Evolutionary conservation across 2,888 invertebrate species (phyloP).

Genomic region (Caenorhabditis virilis): DNA sequence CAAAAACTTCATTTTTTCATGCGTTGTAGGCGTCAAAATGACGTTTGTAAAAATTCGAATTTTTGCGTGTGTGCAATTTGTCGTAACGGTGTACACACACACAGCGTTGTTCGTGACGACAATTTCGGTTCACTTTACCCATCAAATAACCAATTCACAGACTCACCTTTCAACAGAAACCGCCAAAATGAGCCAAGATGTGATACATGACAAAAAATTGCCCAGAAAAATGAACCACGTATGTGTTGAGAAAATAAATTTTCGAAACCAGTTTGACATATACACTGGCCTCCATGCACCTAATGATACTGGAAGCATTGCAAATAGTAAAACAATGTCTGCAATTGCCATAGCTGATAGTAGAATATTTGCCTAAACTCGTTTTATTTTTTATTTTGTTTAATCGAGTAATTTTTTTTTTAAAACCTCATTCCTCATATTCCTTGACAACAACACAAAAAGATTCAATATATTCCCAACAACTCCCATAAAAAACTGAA

Average conservation of each 20-base stretch:
- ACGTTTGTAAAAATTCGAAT: too few relatives aligned
- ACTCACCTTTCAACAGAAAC: conserved; percentile 61
- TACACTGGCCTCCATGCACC: conserved; percentile 27
- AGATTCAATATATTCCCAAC: conserved; percentile 60
- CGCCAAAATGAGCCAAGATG: conserved; percentile 60
- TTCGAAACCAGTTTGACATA: conserved; percentile 32
- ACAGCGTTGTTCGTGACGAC: too few relatives aligned
- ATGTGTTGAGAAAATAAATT: conserved; percentile 18
- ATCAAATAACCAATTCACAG: not conserved
- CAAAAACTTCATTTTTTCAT: too few relatives aligned
- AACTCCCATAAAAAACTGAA: conserved; percentile 60
- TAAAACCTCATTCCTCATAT: conserved; percentile 63
- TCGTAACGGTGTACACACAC: too few relatives aligned
- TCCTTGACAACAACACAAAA: conserved; percentile 54
- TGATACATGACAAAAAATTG: conserved; percentile 39
- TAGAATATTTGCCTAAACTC: conserved; percentile 55
- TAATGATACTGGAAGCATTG: conserved; percentile 29
- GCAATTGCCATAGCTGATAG: conserved; percentile 63
- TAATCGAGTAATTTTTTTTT: not conserved
- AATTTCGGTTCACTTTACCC: too few relatives aligned
- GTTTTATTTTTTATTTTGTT: not conserved
- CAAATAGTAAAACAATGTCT: conserved; percentile 57
- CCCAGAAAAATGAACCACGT: conserved; percentile 31
- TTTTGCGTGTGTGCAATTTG: too few relatives aligned
- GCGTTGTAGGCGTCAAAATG: too few relatives aligned